phyloP scores from a whole-genome alignment of 2,888 invertebrate species.

The Morinoia aosen region DNA sequence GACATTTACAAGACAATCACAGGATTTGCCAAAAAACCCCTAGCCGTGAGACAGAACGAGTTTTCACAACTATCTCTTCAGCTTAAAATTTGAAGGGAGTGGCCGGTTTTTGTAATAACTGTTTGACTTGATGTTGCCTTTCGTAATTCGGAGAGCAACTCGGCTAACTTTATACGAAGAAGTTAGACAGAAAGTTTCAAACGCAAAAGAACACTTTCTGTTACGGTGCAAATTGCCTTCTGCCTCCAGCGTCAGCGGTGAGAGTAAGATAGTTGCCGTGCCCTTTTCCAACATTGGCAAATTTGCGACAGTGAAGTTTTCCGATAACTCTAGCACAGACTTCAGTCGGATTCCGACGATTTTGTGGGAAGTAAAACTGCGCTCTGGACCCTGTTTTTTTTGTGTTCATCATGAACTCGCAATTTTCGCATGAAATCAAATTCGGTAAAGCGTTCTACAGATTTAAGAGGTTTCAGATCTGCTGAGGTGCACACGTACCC shows the following conservation, averaged over 20 bases:
- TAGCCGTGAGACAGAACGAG: background rate
- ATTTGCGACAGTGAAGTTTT: background rate
- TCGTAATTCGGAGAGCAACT: slow-evolving; percentile 4
- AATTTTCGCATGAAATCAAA: background rate
- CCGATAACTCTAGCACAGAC: background rate
- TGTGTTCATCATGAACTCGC: background rate
- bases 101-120: background rate
- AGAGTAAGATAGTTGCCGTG: background rate
- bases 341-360: background rate
- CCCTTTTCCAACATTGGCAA: background rate
- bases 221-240: background rate
- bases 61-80: background rate
- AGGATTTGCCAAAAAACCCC: background rate
- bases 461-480: background rate
- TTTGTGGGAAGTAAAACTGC: background rate
- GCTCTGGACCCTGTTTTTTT: background rate
- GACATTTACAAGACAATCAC: background rate
- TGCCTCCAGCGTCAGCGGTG: background rate
- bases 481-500: background rate
- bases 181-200: background rate
- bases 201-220: background rate
- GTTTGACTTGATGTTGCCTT: slow-evolving; percentile 31
- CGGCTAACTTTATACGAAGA: background rate
- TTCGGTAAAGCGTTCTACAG: background rate
- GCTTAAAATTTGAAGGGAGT: background rate